Evolutionary conservation across 2,113 vertebrate species (phyloP).

Genomic region (Athene cunicularia): DNA sequence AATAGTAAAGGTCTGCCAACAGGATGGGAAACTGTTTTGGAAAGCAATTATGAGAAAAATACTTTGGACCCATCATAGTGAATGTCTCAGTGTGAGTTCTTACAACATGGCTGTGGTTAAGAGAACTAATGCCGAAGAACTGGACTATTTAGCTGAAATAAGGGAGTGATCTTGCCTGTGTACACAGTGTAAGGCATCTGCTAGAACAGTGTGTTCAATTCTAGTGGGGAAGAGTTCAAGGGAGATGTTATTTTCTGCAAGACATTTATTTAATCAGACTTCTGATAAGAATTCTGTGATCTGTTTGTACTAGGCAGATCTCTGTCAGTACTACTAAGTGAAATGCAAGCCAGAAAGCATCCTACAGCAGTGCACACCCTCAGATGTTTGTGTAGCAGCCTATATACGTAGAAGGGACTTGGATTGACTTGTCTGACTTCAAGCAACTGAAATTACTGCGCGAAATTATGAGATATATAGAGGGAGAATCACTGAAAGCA

Average conservation of each 20-base stretch:
- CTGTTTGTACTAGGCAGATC: neutral
- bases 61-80: neutral
- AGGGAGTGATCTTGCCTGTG: neutral
- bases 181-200: neutral
- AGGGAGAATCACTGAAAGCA: neutral
- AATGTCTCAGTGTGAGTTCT: neutral
- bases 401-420: neutral
- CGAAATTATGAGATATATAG: neutral
- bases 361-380: neutral
- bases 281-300: slow-evolving; percentile 31
- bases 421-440: neutral
- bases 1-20: neutral
- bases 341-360: neutral
- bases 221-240: slow-evolving; percentile 10
- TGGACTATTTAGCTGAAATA: neutral
- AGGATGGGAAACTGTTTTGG: slow-evolving; percentile 2
- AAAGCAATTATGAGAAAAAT: slow-evolving; percentile 9
- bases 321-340: neutral
- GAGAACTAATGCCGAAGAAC: neutral
- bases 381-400: neutral
- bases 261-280: slow-evolving; percentile 30
- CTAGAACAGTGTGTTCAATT: slow-evolving; percentile 14
- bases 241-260: neutral
- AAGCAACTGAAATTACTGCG: neutral
- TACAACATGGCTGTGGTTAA: neutral